phyloP scores from a whole-genome alignment of 2,888 invertebrate species.

The Nemapogon koenigi region DNA sequence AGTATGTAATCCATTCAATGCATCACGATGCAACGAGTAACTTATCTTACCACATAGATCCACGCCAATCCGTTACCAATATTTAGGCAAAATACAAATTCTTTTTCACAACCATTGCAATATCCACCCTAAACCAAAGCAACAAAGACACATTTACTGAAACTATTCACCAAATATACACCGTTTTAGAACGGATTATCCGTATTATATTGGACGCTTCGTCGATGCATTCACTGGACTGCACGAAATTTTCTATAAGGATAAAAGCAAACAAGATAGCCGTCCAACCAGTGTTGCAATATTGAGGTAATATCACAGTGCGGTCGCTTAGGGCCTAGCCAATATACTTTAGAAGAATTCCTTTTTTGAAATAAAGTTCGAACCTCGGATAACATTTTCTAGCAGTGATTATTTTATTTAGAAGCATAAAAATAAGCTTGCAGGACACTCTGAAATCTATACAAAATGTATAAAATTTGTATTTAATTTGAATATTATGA shows the following conservation, averaged over 20 bases:
- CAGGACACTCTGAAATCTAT: no score
- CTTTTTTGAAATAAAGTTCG: no score
- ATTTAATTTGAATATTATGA: no score
- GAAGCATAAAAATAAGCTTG: no score
- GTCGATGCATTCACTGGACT: slow-evolving; percentile 58
- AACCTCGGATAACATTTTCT: no score
- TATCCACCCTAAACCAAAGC: slow-evolving; percentile 25
- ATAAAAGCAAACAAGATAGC: slow-evolving; percentile 64
- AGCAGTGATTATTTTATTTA: no score
- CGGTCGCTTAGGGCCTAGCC: no score
- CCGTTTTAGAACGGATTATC: slow-evolving; percentile 53
- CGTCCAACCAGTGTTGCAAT: no score
- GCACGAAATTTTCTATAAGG: slow-evolving; percentile 64
- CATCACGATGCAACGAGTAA: slow-evolving; percentile 45
- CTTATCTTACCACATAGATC: slow-evolving; percentile 54
- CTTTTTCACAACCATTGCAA: slow-evolving; percentile 25
- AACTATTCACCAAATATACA: slow-evolving; percentile 31
- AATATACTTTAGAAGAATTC: no score
- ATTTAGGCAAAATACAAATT: slow-evolving; percentile 59
- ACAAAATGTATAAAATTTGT: no score
- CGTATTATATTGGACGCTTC: slow-evolving; percentile 59
- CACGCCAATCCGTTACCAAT: slow-evolving; percentile 58
- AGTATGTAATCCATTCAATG: slow-evolving; percentile 51
- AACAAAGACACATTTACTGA: slow-evolving; percentile 28
- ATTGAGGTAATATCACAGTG: no score